Percentiles rank a stretch among this genome's conserved stretches.
phyloP scores from a whole-genome alignment of 2,113 vertebrate genomes.

The Lophotis ruficrista region DNA sequence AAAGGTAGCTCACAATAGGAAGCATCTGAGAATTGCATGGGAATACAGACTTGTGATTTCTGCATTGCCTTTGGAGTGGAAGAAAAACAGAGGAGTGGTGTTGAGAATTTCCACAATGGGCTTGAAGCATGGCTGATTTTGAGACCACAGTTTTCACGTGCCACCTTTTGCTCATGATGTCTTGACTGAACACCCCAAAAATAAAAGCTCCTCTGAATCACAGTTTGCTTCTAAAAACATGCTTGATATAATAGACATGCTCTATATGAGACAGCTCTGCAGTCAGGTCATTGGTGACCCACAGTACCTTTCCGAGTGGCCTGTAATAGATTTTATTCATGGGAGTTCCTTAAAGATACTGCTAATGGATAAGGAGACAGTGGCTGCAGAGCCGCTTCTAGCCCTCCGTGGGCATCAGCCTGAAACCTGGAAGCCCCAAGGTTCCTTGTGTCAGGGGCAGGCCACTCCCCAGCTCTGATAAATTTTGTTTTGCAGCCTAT shows the following conservation, averaged over 20 bases:
- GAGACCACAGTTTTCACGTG: neutral
- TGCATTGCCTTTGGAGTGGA: neutral
- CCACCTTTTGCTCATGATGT: neutral
- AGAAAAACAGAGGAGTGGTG: neutral
- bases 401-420: accelerated
- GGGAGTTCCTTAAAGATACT: neutral
- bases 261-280: neutral
- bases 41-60: neutral
- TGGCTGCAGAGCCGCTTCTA: neutral
- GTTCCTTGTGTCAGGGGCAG: accelerated
- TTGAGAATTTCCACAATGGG: neutral
- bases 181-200: neutral
- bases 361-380: neutral
- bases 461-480: neutral
- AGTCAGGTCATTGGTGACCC: neutral
- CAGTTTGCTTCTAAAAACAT: neutral
- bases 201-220: neutral
- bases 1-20: neutral
- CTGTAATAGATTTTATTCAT: neutral
- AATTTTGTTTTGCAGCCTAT: neutral
- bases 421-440: neutral
- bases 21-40: neutral
- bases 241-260: neutral
- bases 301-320: neutral
- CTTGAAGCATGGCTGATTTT: neutral